phyloP scores from a whole-genome alignment of 2,113 vertebrate species.

The Phylloscopus trochiloides region DNA sequence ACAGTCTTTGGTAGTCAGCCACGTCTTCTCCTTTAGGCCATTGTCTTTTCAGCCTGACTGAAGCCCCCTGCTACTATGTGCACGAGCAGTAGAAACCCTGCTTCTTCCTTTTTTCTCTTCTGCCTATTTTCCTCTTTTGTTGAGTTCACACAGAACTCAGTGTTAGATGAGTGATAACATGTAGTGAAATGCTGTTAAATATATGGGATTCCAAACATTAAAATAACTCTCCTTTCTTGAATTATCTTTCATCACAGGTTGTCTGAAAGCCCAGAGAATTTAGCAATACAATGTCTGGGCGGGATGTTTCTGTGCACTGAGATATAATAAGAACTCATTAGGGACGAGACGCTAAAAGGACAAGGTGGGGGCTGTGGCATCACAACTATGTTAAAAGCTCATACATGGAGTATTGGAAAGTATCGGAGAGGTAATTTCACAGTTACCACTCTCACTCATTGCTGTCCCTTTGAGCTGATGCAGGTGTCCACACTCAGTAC shows the following conservation, averaged over 20 bases:
- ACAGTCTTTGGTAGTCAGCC: slow-evolving; percentile 17
- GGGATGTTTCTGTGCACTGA: slow-evolving; percentile 15
- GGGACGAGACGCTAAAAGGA: neutral
- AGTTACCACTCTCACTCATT: neutral
- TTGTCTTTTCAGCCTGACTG: slow-evolving; percentile 49
- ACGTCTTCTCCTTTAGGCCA: neutral
- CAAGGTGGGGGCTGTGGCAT: neutral
- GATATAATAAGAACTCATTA: slow-evolving; percentile 49
- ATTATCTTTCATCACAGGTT: slow-evolving; percentile 34
- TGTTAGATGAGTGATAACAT: slow-evolving; percentile 37
- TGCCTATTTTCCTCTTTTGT: slow-evolving; percentile 59
- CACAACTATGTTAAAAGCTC: slow-evolving; percentile 9
- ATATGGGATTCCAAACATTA: slow-evolving; percentile 50
- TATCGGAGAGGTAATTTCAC: neutral
- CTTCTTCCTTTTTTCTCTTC: slow-evolving; percentile 39
- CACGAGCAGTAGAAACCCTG: neutral
- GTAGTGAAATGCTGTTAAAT: slow-evolving; percentile 45
- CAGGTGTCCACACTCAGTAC: neutral
- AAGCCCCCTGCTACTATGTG: slow-evolving; percentile 17
- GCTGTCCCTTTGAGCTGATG: neutral
- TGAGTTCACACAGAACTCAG: slow-evolving; percentile 33
- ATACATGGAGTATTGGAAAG: neutral
- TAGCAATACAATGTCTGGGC: slow-evolving; percentile 44
- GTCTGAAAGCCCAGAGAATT: slow-evolving; percentile 57
- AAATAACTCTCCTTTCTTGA: slow-evolving; percentile 47